These are phyloP conservation scores for Stenurella melanura DNA, from an alignment of 2,888 invertebrate genomes.

Conservation along the genomic window DNA sequence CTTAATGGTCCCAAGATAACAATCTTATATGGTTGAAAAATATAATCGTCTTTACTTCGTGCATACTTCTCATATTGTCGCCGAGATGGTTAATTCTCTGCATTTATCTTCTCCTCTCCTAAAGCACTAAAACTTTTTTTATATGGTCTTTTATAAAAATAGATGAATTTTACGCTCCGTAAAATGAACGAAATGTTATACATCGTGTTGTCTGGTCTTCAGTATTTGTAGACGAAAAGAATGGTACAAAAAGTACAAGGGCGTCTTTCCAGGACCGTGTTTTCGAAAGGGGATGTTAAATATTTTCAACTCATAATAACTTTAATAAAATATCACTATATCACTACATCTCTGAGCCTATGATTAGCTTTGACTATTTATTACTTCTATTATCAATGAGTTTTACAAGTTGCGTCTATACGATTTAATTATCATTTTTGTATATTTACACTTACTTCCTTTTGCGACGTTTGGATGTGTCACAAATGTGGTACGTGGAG, in stretches of 20 bases:
- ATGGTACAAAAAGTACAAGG: conserved; percentile 1
- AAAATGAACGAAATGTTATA: conserved; percentile 22
- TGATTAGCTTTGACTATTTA: no score
- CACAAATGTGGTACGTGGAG: no score
- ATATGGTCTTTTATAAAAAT: conserved; percentile 25
- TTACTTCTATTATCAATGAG: no score
- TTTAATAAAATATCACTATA: no score
- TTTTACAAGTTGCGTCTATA: no score
- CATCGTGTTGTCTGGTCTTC: conserved; percentile 23
- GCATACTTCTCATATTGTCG: conserved; percentile 32
- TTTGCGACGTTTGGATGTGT: no score
- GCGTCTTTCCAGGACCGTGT: not conserved
- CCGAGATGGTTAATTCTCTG: conserved; percentile 24
- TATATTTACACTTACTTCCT: no score
- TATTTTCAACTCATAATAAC: no score
- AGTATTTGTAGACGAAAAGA: not conserved
- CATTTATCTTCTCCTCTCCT: conserved; percentile 32
- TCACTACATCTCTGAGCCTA: no score
- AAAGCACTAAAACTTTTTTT: conserved; percentile 30
- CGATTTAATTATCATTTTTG: no score
- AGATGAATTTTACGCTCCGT: conserved; percentile 23
- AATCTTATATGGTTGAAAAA: conserved; percentile 28
- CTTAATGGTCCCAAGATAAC: conserved; percentile 34
- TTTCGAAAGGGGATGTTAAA: not conserved
- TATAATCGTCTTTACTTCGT: conserved; percentile 31